Evolutionary conservation across 2,797 vertebrate genomes (phyloP), one percentile per base, ranked within the genome.

Genomic region (Oryzias dopingdopingensis): DNA sequence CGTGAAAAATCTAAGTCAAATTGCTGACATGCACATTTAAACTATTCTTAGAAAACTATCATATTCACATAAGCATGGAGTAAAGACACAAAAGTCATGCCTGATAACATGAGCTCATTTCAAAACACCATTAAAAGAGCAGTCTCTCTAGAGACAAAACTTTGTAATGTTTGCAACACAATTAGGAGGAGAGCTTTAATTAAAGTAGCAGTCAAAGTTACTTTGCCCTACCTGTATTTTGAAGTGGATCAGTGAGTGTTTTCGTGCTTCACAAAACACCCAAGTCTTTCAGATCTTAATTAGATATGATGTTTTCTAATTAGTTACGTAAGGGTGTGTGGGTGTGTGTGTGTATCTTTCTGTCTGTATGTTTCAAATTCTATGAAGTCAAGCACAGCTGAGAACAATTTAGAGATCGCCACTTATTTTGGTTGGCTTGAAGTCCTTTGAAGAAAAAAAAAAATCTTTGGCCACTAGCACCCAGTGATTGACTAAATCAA

Each of bases 111-210:
- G 26, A 6, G 26, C 37, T 42, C 18, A 54, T 32, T 6, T 20
- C 23, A 15, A 47, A 41, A 56, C 51, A 26, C n/a, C 46, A 41
- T 51, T 23, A 53, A 65, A 59, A 55, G 17, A 69, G 32, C 18
- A 7, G 13, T 0, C 10, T 69, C 69, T 59, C 69, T 8, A 14
- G 61, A 59, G 77, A 59, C 51, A 1, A 1, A 5, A 16, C 23
- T 12, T 44, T 57, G 49, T 59, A 43, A 60, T 57, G 73, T 48
- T 64, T 50, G 24, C 37, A 56, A 20, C 56, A 55, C 57, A 65
- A 79, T 76, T 59, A 76, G 47, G 43, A 16, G 10, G 42, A 45
- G 37, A 0, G 14, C 29, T 59, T 60, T 71, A 64, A 81, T 78
- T 73, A 71, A 52, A 74, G 56, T 52, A 10, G 46, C 29, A 4